phyloP scores from a whole-genome alignment of 2,888 invertebrate genomes.

The Eurois occulta region DNA sequence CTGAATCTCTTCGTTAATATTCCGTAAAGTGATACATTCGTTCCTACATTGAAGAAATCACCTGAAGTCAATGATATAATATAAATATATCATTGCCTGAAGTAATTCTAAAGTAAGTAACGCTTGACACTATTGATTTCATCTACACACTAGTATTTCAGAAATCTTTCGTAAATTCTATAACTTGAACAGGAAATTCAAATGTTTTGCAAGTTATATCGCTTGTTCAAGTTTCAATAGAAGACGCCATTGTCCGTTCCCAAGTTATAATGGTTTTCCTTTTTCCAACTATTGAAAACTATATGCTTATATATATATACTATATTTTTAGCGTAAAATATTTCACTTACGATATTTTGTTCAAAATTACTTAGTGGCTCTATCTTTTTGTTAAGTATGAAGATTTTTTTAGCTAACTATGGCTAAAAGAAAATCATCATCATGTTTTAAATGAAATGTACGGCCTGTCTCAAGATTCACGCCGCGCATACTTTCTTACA shows the following conservation, averaged over 20 bases:
- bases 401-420: not conserved
- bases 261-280: conserved; percentile 58
- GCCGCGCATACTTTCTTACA: too few relatives aligned
- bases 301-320: conserved; percentile 28
- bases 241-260: conserved; percentile 26
- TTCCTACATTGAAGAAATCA: not conserved
- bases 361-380: not conserved
- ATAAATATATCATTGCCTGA: too few relatives aligned
- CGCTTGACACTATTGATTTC: not conserved
- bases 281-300: conserved; percentile 49
- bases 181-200: conserved; percentile 30
- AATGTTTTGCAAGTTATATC: conserved; percentile 46
- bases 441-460: not conserved
- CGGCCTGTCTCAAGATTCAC: too few relatives aligned
- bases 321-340: conserved; percentile 8
- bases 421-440: not conserved
- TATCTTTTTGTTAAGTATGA: not conserved
- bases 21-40: not conserved
- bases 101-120: too few relatives aligned
- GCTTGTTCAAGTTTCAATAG: conserved; percentile 50
- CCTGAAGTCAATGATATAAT: too few relatives aligned
- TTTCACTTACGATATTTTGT: not conserved
- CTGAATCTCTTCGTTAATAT: not conserved
- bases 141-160: not conserved
- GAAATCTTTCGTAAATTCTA: conserved; percentile 1